Evolutionary conservation across 2,797 vertebrate species (phyloP), one percentile per base, ranked within the genome.

Genomic region (Sebastes steindachneri): DNA sequence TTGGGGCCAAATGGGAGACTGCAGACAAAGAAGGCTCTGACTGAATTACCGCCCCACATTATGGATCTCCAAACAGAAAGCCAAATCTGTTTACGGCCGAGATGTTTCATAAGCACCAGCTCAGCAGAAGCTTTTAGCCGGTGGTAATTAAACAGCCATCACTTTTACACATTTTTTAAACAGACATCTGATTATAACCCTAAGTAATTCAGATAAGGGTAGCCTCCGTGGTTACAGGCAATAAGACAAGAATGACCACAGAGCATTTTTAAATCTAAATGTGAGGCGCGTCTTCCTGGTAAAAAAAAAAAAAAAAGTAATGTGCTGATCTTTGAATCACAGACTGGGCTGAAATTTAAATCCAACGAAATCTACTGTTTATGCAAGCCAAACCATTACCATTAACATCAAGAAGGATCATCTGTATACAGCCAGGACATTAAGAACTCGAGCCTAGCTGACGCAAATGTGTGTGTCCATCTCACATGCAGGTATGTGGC

Each of bases 21-120:
- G 82, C 92, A 93, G 86, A 93, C 91, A 91, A 92, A 94, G 82
- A 89, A 71, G 86, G 79, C 76, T 76, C 84, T 86, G 78, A 86
- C 83, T 85, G 74, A 93, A 86, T 86, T 78, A 87, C 77, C 74
- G 73, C 65, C 68, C 71, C 59, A 85, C 79, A 92, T 88, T 90
- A 91, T 63, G 68, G 84, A 81, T 86, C 88, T 86, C 82, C 71
- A 80, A 83, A 88, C 74, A 91, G 63, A 85, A 72, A 87, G 80
- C 88, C 84, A 86, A 75, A 75, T 81, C 82, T 90, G 90, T 91
- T 91, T 92, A 92, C 53, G 59, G 66, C 83, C 5, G 64, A 66
- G 79, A 83, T 64, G 75, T 75, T 82, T 75, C 57, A 41, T 62
- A 80, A n/a, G 58, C 73, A 85, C 73, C 79, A 77, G 80, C 79